Evolutionary conservation across 2,113 vertebrate species (phyloP).

Genomic region (Callipepla squamata): DNA sequence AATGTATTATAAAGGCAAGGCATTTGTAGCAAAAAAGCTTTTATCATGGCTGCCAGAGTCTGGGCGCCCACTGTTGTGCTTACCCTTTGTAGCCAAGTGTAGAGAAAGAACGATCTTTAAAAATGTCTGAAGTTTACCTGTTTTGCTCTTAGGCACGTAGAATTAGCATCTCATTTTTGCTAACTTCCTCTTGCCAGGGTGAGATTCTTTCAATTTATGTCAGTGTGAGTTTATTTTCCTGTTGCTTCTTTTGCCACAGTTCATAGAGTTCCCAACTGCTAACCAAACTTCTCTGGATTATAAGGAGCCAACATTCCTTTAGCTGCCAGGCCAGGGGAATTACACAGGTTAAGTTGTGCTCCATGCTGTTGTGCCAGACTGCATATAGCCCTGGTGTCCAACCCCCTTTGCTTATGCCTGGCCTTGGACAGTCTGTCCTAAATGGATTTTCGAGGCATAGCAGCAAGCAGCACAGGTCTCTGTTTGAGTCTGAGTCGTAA

Average conservation of each 20-base stretch:
- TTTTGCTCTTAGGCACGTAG: background rate
- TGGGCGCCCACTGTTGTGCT: background rate
- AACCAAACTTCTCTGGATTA: background rate
- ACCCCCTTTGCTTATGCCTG: background rate
- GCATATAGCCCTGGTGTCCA: background rate
- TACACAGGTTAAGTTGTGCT: background rate
- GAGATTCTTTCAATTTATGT: background rate
- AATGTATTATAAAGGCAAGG: background rate
- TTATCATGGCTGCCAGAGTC: background rate
- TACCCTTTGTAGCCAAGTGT: background rate
- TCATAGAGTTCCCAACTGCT: background rate
- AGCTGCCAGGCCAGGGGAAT: background rate
- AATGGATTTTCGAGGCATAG: background rate
- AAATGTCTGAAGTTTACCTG: background rate
- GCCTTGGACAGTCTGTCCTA: background rate
- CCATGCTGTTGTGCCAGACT: background rate
- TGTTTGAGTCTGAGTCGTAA: background rate
- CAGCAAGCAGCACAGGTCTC: background rate
- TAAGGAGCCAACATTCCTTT: background rate
- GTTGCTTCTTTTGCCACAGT: background rate
- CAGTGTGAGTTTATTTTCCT: background rate
- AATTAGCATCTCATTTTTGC: background rate
- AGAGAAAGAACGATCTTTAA: background rate
- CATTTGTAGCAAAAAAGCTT: background rate
- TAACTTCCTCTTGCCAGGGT: background rate